These are phyloP conservation scores for Loxodonta africana DNA, from an alignment of 2,113 vertebrate genomes.

Conservation along the genomic window DNA sequence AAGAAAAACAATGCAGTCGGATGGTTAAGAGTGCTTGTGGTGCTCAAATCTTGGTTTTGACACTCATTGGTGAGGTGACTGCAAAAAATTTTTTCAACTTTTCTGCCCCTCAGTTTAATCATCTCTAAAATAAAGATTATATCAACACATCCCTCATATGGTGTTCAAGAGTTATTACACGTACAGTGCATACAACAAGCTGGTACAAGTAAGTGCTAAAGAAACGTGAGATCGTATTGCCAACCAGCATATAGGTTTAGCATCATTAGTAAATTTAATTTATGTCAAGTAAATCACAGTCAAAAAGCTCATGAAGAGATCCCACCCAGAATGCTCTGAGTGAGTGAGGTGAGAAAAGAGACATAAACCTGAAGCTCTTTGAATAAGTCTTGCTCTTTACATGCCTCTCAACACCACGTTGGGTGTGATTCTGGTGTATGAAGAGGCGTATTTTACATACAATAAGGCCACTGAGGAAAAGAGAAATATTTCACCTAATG, in stretches of 20 bases:
- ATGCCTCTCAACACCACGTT: not conserved
- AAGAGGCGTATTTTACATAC: not conserved
- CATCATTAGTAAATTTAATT: not conserved
- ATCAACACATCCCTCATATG: not conserved
- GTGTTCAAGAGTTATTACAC: not conserved
- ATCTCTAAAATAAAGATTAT: not conserved
- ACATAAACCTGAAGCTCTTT: not conserved
- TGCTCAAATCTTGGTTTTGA: not conserved
- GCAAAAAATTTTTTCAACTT: not conserved
- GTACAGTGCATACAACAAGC: not conserved
- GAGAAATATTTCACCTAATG: not conserved
- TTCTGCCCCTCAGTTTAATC: not conserved
- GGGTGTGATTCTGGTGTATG: not conserved
- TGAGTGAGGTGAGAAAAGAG: not conserved
- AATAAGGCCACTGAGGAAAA: not conserved
- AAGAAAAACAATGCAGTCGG: not conserved
- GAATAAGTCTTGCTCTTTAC: not conserved
- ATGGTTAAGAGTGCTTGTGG: too few relatives aligned
- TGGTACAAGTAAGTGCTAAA: not conserved
- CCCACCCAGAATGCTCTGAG: not conserved
- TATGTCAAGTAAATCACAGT: not conserved
- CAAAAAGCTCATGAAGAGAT: not conserved
- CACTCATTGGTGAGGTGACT: not conserved
- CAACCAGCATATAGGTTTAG: not conserved
- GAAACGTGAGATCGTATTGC: not conserved